Evolutionary conservation across 2,113 vertebrate genomes (phyloP).

Genomic region (Crotalus horridus): DNA sequence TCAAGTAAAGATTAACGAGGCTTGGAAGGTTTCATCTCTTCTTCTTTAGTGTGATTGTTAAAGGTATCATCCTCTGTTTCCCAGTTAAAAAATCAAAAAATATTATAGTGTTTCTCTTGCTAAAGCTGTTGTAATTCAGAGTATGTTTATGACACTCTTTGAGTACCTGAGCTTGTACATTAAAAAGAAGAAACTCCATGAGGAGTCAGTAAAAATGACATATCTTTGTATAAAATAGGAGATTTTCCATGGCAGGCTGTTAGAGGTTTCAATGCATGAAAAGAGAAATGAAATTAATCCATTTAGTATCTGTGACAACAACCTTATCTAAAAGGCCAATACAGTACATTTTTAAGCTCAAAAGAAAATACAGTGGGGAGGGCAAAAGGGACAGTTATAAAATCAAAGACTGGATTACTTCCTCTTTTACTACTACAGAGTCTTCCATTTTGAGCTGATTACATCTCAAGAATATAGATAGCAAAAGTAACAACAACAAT

Average conservation of each 20-base stretch:
- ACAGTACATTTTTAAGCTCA: background rate
- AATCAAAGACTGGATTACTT: background rate
- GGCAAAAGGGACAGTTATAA: conserved; percentile 7
- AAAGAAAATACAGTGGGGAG: background rate
- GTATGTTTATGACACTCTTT: background rate
- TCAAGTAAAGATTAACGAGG: background rate
- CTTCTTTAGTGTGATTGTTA: background rate
- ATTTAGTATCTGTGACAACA: background rate
- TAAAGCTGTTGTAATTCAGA: background rate
- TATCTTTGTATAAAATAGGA: background rate
- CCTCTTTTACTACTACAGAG: background rate
- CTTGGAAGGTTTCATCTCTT: background rate
- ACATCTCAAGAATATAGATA: background rate
- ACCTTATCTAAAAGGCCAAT: conserved; percentile 5
- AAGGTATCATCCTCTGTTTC: background rate
- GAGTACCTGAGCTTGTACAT: background rate
- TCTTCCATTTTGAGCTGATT: background rate
- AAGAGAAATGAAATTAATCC: conserved; percentile 11
- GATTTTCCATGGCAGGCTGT: background rate
- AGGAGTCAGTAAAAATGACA: background rate
- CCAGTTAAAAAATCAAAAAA: background rate
- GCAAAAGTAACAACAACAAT: background rate
- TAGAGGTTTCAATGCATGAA: background rate
- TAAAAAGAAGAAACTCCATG: background rate
- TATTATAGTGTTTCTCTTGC: background rate